A percentile compares a stretch with the other conserved stretches of the same genome.
Evolutionary conservation across 2,113 vertebrate species (phyloP).

Genomic region (Phrynosoma blainvillii): DNA sequence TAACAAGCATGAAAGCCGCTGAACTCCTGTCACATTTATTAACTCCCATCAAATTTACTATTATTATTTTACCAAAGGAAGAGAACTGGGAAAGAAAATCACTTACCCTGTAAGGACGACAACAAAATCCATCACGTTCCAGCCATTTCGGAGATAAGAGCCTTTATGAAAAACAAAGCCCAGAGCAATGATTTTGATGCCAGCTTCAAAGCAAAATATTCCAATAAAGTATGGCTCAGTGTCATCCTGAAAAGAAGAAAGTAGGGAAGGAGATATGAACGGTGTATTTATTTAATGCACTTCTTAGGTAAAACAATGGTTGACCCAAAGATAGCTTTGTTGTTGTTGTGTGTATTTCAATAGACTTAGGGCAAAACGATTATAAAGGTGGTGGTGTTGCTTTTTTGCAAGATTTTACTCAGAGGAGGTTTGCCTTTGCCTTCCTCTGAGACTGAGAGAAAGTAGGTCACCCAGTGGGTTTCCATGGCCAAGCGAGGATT

Average conservation of each 20-base stretch:
- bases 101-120: slow-evolving; percentile 97
- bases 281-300: neutral
- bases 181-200: slow-evolving; percentile 98
- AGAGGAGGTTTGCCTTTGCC: too few species aligned
- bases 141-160: slow-evolving; percentile 95
- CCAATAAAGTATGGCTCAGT: slow-evolving; percentile 99
- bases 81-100: neutral
- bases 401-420: too few species aligned
- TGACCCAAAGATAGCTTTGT: neutral
- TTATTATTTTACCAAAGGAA: neutral
- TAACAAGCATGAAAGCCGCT: neutral
- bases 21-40: rapidly evolving
- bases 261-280: neutral
- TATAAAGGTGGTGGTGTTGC: too few species aligned
- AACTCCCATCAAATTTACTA: too few species aligned
- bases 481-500: too few species aligned
- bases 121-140: slow-evolving; percentile 99
- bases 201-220: slow-evolving; percentile 99
- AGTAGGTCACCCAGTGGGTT: too few species aligned
- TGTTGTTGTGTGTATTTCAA: too few species aligned
- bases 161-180: slow-evolving; percentile 96
- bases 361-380: neutral
- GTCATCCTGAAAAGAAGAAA: slow-evolving; percentile 82
- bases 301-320: neutral
- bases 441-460: too few species aligned